phyloP scores from a whole-genome alignment of 2,888 invertebrate species.

The Cheilosia scutellata region DNA sequence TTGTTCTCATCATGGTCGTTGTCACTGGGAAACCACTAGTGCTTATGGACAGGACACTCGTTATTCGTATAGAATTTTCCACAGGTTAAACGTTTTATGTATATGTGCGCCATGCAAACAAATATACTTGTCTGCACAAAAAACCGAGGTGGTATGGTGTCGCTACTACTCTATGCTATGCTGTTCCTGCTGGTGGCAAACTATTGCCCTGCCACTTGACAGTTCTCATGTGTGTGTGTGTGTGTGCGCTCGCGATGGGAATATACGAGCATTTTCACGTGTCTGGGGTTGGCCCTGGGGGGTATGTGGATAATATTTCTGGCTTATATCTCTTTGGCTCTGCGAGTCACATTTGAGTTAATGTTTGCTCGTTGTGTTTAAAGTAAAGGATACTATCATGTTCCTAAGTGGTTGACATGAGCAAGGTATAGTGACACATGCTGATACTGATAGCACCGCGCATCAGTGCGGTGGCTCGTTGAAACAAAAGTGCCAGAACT shows the following conservation, averaged over 20 bases:
- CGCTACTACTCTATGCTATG: constrained; percentile 1
- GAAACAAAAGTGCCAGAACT: constrained; percentile 26
- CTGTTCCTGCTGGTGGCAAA: constrained; percentile 18
- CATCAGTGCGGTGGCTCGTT: constrained; percentile 11
- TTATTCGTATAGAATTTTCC: constrained; percentile 67
- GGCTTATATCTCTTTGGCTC: constrained; percentile 26
- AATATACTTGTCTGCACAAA: constrained; percentile 27
- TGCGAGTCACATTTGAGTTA: constrained; percentile 46
- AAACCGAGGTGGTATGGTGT: constrained; percentile 24
- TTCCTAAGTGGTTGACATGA: constrained; percentile 53
- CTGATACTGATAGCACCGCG: too few species aligned
- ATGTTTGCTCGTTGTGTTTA: constrained; percentile 46
- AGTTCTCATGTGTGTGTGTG: constrained; percentile 5
- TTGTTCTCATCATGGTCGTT: constrained; percentile 3
- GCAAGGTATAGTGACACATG: neutral
- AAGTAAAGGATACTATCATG: constrained; percentile 45
- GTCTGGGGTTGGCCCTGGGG: neutral
- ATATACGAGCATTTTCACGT: constrained; percentile 10
- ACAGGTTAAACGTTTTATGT: constrained; percentile 69
- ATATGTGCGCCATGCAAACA: constrained; percentile 44
- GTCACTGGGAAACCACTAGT: constrained; percentile 48
- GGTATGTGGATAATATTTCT: constrained; percentile 28
- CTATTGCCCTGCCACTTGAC: constrained; percentile 37
- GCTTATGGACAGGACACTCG: constrained; percentile 26
- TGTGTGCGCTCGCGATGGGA: constrained; percentile 17